Conservation (phyloP, 2,113 vertebrate genomes). For the Neodontobutis hainanensis region DNA sequence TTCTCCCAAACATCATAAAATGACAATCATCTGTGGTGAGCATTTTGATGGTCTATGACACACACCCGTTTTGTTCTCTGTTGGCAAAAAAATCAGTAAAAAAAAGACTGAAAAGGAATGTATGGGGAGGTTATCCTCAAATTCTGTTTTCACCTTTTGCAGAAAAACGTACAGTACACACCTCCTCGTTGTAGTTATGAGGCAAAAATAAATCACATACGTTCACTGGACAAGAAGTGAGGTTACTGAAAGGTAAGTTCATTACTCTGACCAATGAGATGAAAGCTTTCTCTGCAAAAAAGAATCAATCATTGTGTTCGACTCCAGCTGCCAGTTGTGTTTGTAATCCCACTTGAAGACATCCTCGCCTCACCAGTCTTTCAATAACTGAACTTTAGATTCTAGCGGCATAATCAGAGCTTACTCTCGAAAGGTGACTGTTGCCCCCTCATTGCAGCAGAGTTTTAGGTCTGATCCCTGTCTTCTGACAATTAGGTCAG, state of each 20-base stretch:
- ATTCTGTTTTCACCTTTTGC: neutral
- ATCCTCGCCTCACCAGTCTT: neutral
- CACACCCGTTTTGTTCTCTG: neutral
- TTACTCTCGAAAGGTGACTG: neutral
- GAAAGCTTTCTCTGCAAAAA: neutral
- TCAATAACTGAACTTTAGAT: conserved; percentile 4
- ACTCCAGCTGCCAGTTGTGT: neutral
- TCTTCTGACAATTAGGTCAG: neutral
- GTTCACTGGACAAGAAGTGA: neutral
- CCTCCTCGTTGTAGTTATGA: neutral
- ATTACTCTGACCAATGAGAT: neutral
- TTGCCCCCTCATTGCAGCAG: neutral
- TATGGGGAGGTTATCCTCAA: neutral
- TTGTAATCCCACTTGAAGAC: neutral
- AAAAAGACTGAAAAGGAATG: neutral
- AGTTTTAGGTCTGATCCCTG: neutral
- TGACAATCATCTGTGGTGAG: conserved; percentile 11
- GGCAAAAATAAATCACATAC: no score
- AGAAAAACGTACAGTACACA: neutral
- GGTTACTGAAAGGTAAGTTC: neutral
- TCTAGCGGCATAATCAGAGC: neutral
- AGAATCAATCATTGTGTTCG: neutral
- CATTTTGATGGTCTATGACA: conserved; percentile 7
- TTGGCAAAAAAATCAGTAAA: neutral
- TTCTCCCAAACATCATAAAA: conserved; percentile 5